phyloP scores from a whole-genome alignment of 2,797 vertebrate genomes.

The Epinephelus malabaricus region DNA sequence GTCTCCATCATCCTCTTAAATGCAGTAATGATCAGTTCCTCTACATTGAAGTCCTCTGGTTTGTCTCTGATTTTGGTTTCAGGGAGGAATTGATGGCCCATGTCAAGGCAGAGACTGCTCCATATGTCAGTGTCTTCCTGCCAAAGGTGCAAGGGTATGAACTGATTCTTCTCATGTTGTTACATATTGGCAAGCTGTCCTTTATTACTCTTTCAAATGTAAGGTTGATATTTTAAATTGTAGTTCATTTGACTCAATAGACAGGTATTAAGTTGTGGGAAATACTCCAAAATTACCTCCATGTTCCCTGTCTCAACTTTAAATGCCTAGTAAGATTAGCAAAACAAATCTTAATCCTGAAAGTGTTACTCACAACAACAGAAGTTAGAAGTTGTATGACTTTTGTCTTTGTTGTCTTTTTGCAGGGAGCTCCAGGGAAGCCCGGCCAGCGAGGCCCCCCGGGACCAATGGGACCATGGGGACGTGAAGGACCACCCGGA shows the following conservation, averaged over 20 bases:
- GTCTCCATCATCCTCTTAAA: neutral
- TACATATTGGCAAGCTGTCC: neutral
- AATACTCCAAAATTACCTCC: too few relatives aligned
- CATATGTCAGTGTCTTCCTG: constrained; percentile 76
- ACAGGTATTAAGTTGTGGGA: too few relatives aligned
- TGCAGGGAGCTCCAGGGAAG: constrained; percentile 75
- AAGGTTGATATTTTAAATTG: neutral
- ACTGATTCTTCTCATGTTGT: neutral
- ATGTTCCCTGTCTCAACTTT: neutral
- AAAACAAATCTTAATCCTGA: neutral
- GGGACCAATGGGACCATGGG: constrained; percentile 62
- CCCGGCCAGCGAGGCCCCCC: constrained; percentile 53
- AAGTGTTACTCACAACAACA: neutral
- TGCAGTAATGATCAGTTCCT: neutral
- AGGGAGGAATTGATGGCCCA: constrained; percentile 63
- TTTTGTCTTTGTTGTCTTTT: constrained; percentile 1
- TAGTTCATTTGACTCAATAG: too few relatives aligned
- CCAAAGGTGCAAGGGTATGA: constrained; percentile 80
- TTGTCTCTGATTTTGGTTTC: constrained; percentile 40
- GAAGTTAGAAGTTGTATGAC: neutral
- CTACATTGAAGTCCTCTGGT: neutral
- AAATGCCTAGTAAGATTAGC: neutral
- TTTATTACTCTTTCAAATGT: neutral
- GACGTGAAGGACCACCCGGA: constrained; percentile 58
- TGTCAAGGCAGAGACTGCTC: constrained; percentile 80